These are phyloP conservation scores for Dicranocentrus wangi DNA, from an alignment of 2,888 invertebrate genomes.

Conservation along the genomic window DNA sequence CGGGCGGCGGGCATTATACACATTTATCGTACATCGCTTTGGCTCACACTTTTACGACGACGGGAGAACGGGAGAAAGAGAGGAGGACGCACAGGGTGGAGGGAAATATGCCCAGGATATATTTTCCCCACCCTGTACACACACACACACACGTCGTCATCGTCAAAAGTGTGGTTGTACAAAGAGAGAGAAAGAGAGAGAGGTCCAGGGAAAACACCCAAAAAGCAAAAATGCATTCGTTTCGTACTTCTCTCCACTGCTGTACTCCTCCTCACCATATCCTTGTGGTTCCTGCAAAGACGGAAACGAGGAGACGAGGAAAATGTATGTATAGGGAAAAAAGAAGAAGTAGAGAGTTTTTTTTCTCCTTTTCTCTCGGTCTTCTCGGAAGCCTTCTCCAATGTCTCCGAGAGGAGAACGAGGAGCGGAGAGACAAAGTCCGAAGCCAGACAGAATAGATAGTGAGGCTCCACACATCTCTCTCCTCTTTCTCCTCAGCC, in stretches of 20 bases:
- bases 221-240: constrained; percentile 40
- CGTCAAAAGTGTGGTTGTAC: background rate
- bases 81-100: constrained; percentile 15
- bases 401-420: constrained; percentile 49
- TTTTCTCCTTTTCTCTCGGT: constrained; percentile 39
- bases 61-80: too few relatives aligned
- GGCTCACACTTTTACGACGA: too few relatives aligned
- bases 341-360: constrained; percentile 53
- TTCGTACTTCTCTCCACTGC: background rate
- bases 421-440: constrained; percentile 47
- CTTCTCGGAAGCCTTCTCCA: constrained; percentile 44
- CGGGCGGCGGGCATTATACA: too few relatives aligned
- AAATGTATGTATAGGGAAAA: constrained; percentile 7
- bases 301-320: constrained; percentile 37
- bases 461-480: constrained; percentile 40
- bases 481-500: constrained; percentile 17
- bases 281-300: constrained; percentile 40
- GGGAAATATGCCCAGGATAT: constrained; percentile 29
- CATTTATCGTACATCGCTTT: too few relatives aligned
- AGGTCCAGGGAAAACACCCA: constrained; percentile 51
- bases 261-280: too few relatives aligned
- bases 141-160: too few relatives aligned
- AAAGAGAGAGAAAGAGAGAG: background rate
- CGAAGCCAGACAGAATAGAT: constrained; percentile 25
- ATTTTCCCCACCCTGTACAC: too few relatives aligned